Conservation (phyloP, 2,113 vertebrate species). For the Cyanoramphus novaezelandiae region DNA sequence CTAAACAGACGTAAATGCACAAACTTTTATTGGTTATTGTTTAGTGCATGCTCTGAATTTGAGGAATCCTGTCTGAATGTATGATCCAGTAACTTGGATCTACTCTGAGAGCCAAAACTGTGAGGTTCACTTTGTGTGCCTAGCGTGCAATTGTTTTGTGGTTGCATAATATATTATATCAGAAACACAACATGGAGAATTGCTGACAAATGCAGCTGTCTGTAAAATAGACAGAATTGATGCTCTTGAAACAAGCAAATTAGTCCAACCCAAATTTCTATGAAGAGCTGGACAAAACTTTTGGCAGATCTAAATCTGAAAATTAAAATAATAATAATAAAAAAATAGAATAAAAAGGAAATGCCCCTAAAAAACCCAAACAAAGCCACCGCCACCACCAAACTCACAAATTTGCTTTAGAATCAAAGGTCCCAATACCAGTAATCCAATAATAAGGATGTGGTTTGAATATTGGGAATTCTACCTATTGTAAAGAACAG, state of each 20-base stretch:
- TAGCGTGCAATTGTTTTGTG: background rate
- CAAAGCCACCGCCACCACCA: too few species aligned
- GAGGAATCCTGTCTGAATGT: background rate
- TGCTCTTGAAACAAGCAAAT: background rate
- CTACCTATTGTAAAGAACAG: background rate
- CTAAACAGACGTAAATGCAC: background rate
- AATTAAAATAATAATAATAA: background rate
- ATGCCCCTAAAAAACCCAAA: fast-evolving
- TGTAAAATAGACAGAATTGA: background rate
- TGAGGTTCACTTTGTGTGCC: background rate
- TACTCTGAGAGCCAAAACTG: background rate
- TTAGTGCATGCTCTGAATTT: background rate
- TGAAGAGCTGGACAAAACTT: background rate
- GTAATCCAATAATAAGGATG: background rate
- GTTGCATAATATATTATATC: background rate
- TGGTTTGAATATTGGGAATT: background rate
- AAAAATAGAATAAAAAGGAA: background rate
- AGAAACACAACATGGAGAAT: background rate
- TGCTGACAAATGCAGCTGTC: background rate
- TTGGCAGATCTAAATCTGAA: background rate
- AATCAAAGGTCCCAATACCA: background rate
- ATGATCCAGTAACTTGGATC: background rate
- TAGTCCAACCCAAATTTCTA: background rate
- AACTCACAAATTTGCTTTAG: background rate
- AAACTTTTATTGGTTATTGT: background rate